Conservation (phyloP, 2,888 invertebrate species). For the Abrostola triplasia region DNA sequence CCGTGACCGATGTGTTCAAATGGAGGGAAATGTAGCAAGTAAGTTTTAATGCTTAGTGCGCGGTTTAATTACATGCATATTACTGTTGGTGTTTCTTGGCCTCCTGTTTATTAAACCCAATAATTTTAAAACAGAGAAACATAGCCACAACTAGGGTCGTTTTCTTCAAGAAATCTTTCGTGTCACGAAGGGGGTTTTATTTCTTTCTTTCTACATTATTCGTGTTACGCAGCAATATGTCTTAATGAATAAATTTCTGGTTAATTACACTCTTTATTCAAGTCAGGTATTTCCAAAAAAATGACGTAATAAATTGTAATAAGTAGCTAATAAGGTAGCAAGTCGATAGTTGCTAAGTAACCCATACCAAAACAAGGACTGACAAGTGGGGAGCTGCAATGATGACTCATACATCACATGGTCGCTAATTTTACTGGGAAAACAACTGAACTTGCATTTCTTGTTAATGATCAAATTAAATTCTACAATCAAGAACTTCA, state of each 20-base stretch:
- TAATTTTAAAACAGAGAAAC: neutral
- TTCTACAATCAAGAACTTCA: slow-evolving; percentile 2
- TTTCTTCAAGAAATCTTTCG: too few species aligned
- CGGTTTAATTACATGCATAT: neutral
- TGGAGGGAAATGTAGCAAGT: slow-evolving; percentile 22
- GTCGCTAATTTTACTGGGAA: slow-evolving; percentile 16
- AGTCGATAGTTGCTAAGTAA: slow-evolving; percentile 60
- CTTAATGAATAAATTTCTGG: neutral
- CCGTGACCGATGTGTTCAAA: slow-evolving; percentile 33
- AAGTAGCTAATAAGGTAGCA: slow-evolving; percentile 23
- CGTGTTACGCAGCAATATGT: slow-evolving; percentile 17
- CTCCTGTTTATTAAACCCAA: neutral
- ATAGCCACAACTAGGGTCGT: too few species aligned
- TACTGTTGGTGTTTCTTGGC: too few species aligned
- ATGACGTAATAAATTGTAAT: slow-evolving; percentile 18
- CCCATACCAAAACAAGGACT: slow-evolving; percentile 32
- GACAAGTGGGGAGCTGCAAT: slow-evolving; percentile 16
- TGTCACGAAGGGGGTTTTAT: too few species aligned
- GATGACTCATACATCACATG: slow-evolving; percentile 10
- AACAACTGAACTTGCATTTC: slow-evolving; percentile 2
- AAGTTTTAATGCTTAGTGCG: neutral
- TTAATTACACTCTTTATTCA: slow-evolving; percentile 7
- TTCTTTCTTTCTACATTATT: neutral
- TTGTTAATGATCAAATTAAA: neutral
- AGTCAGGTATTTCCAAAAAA: slow-evolving; percentile 7